Base-by-base conservation (phyloP, 2,888 invertebrate species). In the Xanthia togata region DNA sequence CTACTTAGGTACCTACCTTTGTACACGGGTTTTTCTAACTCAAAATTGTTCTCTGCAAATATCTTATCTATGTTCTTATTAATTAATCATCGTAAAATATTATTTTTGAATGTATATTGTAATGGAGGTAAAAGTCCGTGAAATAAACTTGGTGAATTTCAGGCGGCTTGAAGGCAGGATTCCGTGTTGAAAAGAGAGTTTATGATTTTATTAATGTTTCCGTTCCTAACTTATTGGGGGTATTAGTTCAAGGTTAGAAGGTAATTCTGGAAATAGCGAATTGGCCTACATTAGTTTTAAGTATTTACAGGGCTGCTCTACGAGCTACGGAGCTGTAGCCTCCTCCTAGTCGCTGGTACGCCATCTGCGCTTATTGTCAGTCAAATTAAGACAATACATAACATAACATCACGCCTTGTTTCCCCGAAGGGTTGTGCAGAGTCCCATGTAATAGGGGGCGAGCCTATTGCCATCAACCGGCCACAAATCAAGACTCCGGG, bases 221-320 rank as follows among this genome's bases (percentile, higher is more conserved):
- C 53, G 26, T 77, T 67, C 35, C 4, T 31, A 55, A 50, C 41
- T 41, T 47, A 76, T 69, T 76, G 67, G 55, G 68, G 77, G 12
- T 60, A 76, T 38, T 67, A 38, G 67, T 53, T 3, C 62, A 77
- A 77, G 67, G 68, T 60, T 23, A 20, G 8, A 35, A 59, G 31
- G 31, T 31, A n/a, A 63, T n/a, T 62, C 35, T 35, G 12, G 35
- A 62, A 62, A 38, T 23, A 35, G 35, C 23, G 11, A 35, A 35
- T 38, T n/a, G 38, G 38, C n/a, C 14, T 38, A 63, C 38, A 17
- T 63, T n/a, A 0, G 6, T 62, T 62, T 35, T n/a, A 60, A n/a
- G 20, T 26, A 53, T 17, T 5, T 62, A 47, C 26, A 53, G 5
- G 75, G 64, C 12, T 57, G 31, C 6, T 47, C 23, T 78, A 47